Evolutionary conservation across 2,888 invertebrate species (phyloP).

Genomic region (Brenthis daphne): DNA sequence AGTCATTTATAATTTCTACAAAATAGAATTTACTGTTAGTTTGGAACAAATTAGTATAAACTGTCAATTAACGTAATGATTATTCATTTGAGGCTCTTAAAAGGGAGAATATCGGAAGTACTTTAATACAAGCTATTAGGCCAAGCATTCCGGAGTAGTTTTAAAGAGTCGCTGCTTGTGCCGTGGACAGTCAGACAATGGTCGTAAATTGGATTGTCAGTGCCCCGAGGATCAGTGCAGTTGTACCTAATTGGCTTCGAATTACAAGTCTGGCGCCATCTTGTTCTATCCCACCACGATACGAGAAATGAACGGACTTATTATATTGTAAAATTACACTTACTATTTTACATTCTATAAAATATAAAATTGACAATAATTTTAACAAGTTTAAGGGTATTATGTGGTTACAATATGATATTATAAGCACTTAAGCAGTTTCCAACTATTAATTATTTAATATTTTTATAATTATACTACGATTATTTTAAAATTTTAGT

Average conservation of each 20-base stretch:
- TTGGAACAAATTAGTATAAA: no score
- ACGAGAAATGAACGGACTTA: slow-evolving; percentile 29
- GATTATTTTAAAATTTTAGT: no score
- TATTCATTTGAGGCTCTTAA: no score
- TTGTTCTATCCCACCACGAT: slow-evolving; percentile 25
- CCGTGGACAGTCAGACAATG: slow-evolving; percentile 64
- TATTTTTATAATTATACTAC: no score
- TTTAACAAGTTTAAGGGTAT: no score
- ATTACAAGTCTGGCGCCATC: slow-evolving; percentile 49
- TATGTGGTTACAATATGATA: no score
- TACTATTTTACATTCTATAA: background rate
- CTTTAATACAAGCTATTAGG: slow-evolving; percentile 15
- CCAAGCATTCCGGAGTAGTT: slow-evolving; percentile 21
- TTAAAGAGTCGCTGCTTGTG: slow-evolving; percentile 29
- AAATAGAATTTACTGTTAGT: no score
- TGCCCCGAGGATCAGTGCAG: slow-evolving; percentile 57
- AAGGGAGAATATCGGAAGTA: background rate
- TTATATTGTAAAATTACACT: slow-evolving; percentile 16
- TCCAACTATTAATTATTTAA: no score
- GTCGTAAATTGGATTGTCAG: slow-evolving; percentile 74
- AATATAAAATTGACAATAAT: no score
- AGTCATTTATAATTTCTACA: no score
- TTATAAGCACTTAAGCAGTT: no score
- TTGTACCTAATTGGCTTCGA: slow-evolving; percentile 62
- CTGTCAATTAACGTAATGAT: no score